phyloP scores from a whole-genome alignment of 2,797 vertebrate species.

The Phataginus tetradactyla region DNA sequence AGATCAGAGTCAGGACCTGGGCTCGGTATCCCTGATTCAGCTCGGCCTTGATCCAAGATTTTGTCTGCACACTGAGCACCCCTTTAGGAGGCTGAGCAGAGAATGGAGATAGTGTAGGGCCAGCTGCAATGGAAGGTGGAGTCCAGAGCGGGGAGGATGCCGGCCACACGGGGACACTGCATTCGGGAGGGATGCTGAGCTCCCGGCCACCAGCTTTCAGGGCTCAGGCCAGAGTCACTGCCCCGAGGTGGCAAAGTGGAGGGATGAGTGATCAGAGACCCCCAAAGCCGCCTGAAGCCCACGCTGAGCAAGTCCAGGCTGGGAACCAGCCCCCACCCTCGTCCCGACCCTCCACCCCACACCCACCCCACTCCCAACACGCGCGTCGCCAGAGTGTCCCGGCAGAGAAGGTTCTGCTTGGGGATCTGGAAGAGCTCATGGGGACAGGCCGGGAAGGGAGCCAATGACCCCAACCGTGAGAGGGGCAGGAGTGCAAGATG shows the following conservation, averaged over 20 bases:
- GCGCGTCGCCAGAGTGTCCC: background rate
- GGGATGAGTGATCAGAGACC: background rate
- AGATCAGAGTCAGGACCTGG: background rate
- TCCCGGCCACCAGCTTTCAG: background rate
- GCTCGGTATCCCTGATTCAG: background rate
- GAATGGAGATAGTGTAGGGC: rapidly evolving
- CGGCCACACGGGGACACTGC: background rate
- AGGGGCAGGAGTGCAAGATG: background rate
- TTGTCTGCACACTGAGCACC: background rate
- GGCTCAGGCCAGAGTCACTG: background rate
- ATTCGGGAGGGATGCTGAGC: background rate
- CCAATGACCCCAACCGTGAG: no score
- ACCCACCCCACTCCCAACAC: background rate
- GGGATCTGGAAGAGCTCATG: background rate
- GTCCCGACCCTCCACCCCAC: background rate
- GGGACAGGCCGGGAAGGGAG: background rate
- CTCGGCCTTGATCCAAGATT: background rate
- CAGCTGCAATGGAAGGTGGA: background rate
- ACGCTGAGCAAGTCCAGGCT: rapidly evolving
- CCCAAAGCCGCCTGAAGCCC: background rate
- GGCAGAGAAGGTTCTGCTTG: background rate
- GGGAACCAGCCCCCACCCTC: background rate
- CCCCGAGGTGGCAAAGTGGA: background rate
- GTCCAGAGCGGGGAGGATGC: background rate
- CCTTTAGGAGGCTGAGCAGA: background rate